These are phyloP conservation scores for Smutsia gigantea DNA, from an alignment of 2,797 vertebrate species.

Conservation along the genomic window DNA sequence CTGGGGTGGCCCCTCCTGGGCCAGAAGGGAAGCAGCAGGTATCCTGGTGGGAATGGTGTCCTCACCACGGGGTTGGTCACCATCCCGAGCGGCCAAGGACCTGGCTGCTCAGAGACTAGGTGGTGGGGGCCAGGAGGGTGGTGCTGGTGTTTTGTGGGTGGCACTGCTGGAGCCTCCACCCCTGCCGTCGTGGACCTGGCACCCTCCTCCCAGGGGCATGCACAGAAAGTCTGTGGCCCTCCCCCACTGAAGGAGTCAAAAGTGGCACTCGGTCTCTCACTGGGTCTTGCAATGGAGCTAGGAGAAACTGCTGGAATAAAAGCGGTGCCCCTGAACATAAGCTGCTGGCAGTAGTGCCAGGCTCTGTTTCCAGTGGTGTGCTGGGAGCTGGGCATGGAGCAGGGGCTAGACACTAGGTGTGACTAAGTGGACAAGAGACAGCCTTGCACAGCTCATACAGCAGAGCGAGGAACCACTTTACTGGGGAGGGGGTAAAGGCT, in stretches of 20 bases:
- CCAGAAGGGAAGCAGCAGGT: background rate
- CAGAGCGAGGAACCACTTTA: background rate
- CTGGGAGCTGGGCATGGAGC: background rate
- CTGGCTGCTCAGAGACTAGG: background rate
- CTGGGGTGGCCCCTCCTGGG: background rate
- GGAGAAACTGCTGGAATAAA: background rate
- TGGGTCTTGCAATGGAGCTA: background rate
- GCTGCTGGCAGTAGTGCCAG: background rate
- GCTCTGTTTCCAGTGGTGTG: background rate
- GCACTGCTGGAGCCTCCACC: background rate
- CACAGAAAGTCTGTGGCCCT: background rate
- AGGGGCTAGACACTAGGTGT: background rate
- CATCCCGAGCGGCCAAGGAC: background rate
- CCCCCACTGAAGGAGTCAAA: background rate
- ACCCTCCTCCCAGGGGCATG: background rate
- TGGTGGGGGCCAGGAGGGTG: background rate
- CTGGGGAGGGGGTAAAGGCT: background rate
- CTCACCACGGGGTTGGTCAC: background rate
- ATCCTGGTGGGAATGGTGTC: background rate
- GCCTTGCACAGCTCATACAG: background rate
- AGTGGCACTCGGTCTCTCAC: background rate
- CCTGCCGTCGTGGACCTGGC: background rate
- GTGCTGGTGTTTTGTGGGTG: background rate
- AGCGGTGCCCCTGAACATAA: background rate
- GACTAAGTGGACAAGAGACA: background rate